Evolutionary conservation across 2,797 vertebrate species (phyloP), one percentile per base, ranked within the genome.

Genomic region (Siniperca obscura): DNA sequence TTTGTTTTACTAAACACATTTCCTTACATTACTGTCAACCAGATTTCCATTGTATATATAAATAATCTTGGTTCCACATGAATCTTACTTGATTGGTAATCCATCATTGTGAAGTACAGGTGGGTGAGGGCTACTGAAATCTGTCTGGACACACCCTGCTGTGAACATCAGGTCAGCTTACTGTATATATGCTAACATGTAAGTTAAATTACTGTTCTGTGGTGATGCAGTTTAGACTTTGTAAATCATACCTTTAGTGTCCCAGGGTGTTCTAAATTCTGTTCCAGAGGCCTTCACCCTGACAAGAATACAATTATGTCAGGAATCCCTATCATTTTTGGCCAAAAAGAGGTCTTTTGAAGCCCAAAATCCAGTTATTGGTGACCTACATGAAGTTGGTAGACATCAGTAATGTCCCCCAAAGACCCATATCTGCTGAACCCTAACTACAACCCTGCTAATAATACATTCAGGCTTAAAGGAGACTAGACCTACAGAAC

Each of bases 51-150:
- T 14, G 7, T 40, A 50, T 50, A 16, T 42, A 57, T 27, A 27
- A 50, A 76, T 59, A 22, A 48, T 27, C 40, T 64, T 78, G 40
- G 48, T 78, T n/a, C 70, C 30, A 50, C 5, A 40, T 69, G 30
- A 25, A 30, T 56, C 27, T 36, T 14, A 3, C 46, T 42, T 1
- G 14, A 53, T 36, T 69, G 62, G 64, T 80, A 12, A 55, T 74
- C 71, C 4, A 75, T 70, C 72, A 75, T 11, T 38, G 16, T 56
- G 44, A 30, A 25, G 57, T 46, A 16, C 44, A 60, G 53, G 21
- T 60, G 44, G 5, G 7, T 7, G 21, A 9, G 17, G 1, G 42
- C 68, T 27, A 3, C 12, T 50, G 53, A 72, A 67, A 76, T 72
- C 53, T 38, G 27, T 70, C 34, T 27, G 21, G 40, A 68, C 17